These are phyloP conservation scores for Porites evermanni DNA, from an alignment of 92 coral and sea anemone genomes.

Conservation along the genomic window DNA sequence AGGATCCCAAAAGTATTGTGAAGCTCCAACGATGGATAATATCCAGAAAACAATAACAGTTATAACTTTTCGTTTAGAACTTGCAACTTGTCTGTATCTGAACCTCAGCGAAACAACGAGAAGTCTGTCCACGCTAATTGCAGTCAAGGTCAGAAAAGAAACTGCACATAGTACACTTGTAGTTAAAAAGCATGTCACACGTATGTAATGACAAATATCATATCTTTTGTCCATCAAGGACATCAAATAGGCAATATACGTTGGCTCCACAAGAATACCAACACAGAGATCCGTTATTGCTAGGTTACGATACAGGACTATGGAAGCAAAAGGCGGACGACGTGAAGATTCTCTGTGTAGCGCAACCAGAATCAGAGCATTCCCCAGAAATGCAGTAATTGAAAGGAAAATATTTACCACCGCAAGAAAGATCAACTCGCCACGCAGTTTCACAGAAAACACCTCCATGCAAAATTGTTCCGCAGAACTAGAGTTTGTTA, in stretches of 20 bases:
- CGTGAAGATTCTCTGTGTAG: no score
- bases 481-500: no score
- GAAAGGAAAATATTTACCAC: no score
- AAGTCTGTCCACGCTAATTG: conserved; percentile 34
- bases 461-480: no score
- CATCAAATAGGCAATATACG: no score
- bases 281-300: background rate
- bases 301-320: background rate
- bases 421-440: no score
- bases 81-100: conserved; percentile 25
- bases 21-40: background rate
- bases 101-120: conserved; percentile 8
- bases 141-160: conserved; percentile 12
- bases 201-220: background rate
- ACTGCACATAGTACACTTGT: no score
- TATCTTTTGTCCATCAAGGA: no score
- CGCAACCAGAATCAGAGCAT: no score
- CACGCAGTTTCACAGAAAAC: no score
- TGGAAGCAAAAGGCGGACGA: background rate
- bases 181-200: no score
- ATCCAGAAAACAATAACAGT: background rate
- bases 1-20: background rate
- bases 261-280: background rate
- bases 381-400: no score
- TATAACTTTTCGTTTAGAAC: background rate